Evolutionary conservation across 1,140 invertebrate genomes (phyloP).

Genomic region (Orius laevigatus): DNA sequence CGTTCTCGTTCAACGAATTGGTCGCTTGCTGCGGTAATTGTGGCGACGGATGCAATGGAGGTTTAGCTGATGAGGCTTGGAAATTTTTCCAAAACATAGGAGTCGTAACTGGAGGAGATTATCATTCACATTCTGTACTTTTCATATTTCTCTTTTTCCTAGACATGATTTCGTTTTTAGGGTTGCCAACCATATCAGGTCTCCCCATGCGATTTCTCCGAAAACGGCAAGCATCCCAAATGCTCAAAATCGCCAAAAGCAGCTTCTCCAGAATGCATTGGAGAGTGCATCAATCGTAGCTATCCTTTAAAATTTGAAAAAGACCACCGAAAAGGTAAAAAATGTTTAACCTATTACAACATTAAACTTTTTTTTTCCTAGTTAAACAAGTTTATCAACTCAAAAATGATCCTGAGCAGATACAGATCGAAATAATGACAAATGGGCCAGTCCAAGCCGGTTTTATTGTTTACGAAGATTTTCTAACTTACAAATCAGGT

Average conservation of each 20-base stretch:
- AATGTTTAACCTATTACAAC: background rate
- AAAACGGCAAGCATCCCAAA: background rate
- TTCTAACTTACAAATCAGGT: conserved; percentile 20
- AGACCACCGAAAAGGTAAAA: conserved; percentile 14
- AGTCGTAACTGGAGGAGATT: conserved; percentile 45
- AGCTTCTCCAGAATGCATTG: background rate
- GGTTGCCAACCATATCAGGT: conserved; percentile 15
- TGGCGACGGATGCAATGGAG: conserved; percentile 49
- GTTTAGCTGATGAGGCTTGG: conserved; percentile 42
- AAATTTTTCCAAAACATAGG: conserved; percentile 33
- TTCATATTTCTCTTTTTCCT: too few relatives aligned
- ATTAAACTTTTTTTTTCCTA: background rate
- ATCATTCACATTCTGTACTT: conserved; percentile 29
- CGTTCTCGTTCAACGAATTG: conserved; percentile 45
- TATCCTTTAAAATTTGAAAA: conserved; percentile 4
- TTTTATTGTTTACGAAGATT: conserved; percentile 20
- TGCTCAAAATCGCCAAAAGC: background rate
- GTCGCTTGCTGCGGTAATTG: conserved; percentile 46
- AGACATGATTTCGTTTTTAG: conserved; percentile 5
- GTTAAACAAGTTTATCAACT: conserved; percentile 2
- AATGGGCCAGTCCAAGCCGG: conserved; percentile 19
- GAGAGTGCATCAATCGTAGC: conserved; percentile 10
- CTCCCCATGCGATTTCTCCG: conserved; percentile 3
- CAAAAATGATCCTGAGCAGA: background rate
- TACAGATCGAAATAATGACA: conserved; percentile 14